Evolutionary conservation across 1,140 invertebrate species (phyloP).

Genomic region (Caerostris extrusa): DNA sequence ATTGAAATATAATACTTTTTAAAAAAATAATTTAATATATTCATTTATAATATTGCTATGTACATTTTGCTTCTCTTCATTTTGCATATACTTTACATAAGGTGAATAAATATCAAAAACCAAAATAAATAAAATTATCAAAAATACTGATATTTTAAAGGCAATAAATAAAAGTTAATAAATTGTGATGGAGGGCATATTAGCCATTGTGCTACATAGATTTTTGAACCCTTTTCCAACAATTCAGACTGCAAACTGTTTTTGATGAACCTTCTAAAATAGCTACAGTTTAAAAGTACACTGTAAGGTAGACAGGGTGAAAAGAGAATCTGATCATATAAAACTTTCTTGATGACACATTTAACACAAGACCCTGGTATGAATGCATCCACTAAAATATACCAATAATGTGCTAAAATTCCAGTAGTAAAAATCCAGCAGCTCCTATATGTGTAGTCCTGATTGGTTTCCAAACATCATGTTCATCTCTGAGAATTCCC

Average conservation of each 20-base stretch:
- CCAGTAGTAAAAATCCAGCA: slow-evolving; percentile 90
- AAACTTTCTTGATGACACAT: slow-evolving; percentile 91
- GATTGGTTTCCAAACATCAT: slow-evolving; percentile 85
- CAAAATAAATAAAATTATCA: slow-evolving; percentile 93
- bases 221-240: slow-evolving; percentile 88
- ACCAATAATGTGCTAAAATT: slow-evolving; percentile 83
- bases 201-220: slow-evolving; percentile 91
- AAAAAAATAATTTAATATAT: neutral
- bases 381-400: slow-evolving; percentile 87
- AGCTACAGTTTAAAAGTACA: slow-evolving; percentile 90
- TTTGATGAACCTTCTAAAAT: slow-evolving; percentile 86
- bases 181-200: slow-evolving; percentile 91
- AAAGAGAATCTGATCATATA: slow-evolving; percentile 93
- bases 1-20: neutral
- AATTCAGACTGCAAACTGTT: slow-evolving; percentile 79
- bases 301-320: slow-evolving; percentile 92
- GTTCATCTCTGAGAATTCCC: slow-evolving; percentile 84
- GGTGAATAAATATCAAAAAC: slow-evolving; percentile 96
- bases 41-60: slow-evolving; percentile 10
- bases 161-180: slow-evolving; percentile 94
- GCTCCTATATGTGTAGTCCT: slow-evolving; percentile 90
- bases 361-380: slow-evolving; percentile 87
- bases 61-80: slow-evolving; percentile 22
- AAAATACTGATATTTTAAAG: slow-evolving; percentile 91
- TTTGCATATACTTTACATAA: slow-evolving; percentile 88